These are phyloP conservation scores for Ostrea denselamellosa DNA, from an alignment of 1,140 invertebrate species.

Conservation along the genomic window DNA sequence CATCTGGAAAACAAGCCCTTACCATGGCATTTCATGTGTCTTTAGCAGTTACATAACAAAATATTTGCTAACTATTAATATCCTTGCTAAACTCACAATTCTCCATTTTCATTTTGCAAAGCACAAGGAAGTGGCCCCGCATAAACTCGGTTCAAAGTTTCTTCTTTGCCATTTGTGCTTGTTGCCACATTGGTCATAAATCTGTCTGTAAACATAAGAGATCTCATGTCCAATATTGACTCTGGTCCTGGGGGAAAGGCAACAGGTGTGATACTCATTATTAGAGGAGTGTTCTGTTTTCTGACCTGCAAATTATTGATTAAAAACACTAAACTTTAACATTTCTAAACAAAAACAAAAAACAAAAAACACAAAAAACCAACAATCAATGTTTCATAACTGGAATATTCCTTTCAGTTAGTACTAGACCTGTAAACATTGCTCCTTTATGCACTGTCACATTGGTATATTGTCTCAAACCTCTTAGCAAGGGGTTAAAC, in stretches of 20 bases:
- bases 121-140: not conserved
- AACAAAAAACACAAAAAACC: too few species aligned
- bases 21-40: too few species aligned
- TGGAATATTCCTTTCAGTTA: too few species aligned
- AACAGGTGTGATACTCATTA: slow-evolving; percentile 46
- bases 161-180: slow-evolving; percentile 36
- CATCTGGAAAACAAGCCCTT: too few species aligned
- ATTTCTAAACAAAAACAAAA: too few species aligned
- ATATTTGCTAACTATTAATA: not conserved
- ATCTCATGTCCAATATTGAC: slow-evolving; percentile 35
- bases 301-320: not conserved
- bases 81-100: not conserved
- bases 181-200: not conserved
- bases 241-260: slow-evolving; percentile 46
- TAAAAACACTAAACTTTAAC: too few species aligned
- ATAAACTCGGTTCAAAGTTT: slow-evolving; percentile 23
- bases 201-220: slow-evolving; percentile 44
- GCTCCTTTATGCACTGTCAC: too few species aligned
- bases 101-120: not conserved
- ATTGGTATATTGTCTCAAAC: too few species aligned
- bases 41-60: too few species aligned
- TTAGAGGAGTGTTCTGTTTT: slow-evolving; percentile 41
- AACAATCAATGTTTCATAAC: too few species aligned
- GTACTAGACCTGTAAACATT: too few species aligned
- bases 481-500: too few species aligned